Evolutionary conservation across 2,113 vertebrate genomes (phyloP), one percentile per base, ranked within the genome.

Genomic region (Empidonax alnorum): DNA sequence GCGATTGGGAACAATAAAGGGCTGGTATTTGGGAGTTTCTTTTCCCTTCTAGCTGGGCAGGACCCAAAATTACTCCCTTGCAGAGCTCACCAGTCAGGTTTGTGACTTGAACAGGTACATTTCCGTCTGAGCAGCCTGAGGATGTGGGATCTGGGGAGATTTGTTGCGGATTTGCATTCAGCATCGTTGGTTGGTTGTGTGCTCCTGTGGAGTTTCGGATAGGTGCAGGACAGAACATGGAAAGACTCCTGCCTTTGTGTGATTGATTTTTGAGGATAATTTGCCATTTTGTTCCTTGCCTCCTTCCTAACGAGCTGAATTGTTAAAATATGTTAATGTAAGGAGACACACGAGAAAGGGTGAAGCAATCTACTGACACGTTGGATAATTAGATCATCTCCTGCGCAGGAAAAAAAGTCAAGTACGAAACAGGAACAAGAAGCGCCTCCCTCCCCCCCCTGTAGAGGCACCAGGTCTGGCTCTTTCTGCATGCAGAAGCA

Each of bases 401-500:
- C 95, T 95, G 92, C 25, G 2, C 93, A 88, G 93, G 84, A 66
- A 96, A 90, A 89, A 90, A 95, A 94, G 85, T 95, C 93, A 92
- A 94, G 89, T 96, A 87, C 9, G 69, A 96, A 96, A 97, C 96
- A 97, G 96, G 92, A 97, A 96, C 96, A 87, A 96, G 96, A 94
- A 94, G 62, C 7, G 83, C 56, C 68, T 90, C 92, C 92, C 83
- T 94, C 88, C 94, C 85, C 85, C 85, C 72, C 16, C 35, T 3
- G 15, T 72, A 81, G 65, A 90, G 41, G 90, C 88, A 96, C 84
- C 90, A 93, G 80, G 62, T 97, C 86, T 61, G 93, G 80, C 89
- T 90, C 83, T 84, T 87, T 71, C 94, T 84, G 80, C 93, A 49
- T 94, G 86, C 93, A 96, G 93, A 94, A 89, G 86, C 95, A 96